Evolutionary conservation across 2,797 vertebrate genomes (phyloP).

Genomic region (Aplochiton taeniatus): DNA sequence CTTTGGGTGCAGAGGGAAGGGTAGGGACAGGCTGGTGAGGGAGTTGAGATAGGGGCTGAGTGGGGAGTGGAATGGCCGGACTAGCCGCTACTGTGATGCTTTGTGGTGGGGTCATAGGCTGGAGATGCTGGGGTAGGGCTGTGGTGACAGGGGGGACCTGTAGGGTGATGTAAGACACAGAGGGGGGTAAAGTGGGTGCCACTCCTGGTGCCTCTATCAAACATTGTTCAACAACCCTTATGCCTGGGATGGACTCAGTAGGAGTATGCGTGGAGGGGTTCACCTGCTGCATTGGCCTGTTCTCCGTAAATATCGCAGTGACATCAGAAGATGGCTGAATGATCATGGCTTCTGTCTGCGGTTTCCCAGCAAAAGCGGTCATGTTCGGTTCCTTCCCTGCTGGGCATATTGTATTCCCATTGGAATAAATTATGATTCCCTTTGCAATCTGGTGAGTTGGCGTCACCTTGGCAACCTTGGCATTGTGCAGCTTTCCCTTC

Average conservation of each 20-base stretch:
- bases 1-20: slow-evolving; percentile 53
- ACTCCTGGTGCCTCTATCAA: slow-evolving; percentile 64
- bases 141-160: slow-evolving; percentile 72
- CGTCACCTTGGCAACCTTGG: slow-evolving; percentile 90
- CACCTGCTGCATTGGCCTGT: slow-evolving; percentile 75
- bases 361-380: slow-evolving; percentile 80
- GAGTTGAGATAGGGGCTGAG: slow-evolving; percentile 22
- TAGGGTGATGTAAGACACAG: slow-evolving; percentile 79
- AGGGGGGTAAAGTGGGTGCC: slow-evolving; percentile 62
- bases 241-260: slow-evolving; percentile 69
- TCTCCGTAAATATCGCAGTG: slow-evolving; percentile 70
- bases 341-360: slow-evolving; percentile 83
- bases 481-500: slow-evolving; percentile 90
- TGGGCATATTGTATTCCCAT: slow-evolving; percentile 82
- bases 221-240: slow-evolving; percentile 74
- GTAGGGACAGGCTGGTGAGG: slow-evolving; percentile 47
- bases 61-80: slow-evolving; percentile 50
- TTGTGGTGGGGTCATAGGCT: slow-evolving; percentile 52
- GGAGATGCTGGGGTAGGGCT: slow-evolving; percentile 58
- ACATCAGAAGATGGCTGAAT: slow-evolving; percentile 84
- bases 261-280: slow-evolving; percentile 71
- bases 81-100: slow-evolving; percentile 56
- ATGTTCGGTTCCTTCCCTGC: slow-evolving; percentile 78
- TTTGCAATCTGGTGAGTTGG: slow-evolving; percentile 88
- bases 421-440: slow-evolving; percentile 93